These are phyloP conservation scores for Microtus ochrogaster DNA, from an alignment of 2,113 vertebrate species.

Conservation along the genomic window DNA sequence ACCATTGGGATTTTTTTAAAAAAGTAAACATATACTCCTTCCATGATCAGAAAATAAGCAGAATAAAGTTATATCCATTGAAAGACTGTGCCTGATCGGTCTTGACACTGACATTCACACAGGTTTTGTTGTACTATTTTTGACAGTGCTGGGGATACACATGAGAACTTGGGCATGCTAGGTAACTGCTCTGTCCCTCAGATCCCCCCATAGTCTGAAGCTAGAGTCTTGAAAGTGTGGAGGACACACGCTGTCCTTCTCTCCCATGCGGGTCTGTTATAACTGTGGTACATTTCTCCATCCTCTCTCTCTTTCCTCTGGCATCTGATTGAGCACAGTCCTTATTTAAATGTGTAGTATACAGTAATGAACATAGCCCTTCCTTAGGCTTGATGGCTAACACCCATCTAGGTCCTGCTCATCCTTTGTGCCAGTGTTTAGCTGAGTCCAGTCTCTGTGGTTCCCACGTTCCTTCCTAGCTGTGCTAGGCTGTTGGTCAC, in stretches of 20 bases:
- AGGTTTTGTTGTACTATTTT: neutral
- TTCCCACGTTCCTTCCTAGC: neutral
- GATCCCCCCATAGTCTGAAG: neutral
- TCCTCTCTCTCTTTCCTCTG: neutral
- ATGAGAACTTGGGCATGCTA: too few relatives aligned
- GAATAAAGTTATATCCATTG: neutral
- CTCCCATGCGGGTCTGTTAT: neutral
- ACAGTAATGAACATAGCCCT: neutral
- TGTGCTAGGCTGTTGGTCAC: neutral
- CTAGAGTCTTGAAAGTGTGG: neutral
- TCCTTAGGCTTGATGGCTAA: neutral
- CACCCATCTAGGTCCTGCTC: neutral
- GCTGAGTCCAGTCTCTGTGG: neutral
- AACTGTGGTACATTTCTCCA: neutral
- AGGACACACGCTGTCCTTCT: too few relatives aligned
- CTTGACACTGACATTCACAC: too few relatives aligned
- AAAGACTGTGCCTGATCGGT: neutral
- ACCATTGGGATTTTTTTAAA: neutral
- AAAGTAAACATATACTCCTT: neutral
- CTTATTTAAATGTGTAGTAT: too few relatives aligned
- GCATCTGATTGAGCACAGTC: neutral
- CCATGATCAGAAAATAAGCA: conserved; percentile 3
- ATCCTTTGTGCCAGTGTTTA: neutral
- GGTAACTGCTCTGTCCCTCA: neutral
- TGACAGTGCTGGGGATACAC: neutral